Percentiles rank a stretch among this genome's conserved stretches.
These are phyloP conservation scores for Chaenogobius annularis DNA, from an alignment of 2,113 vertebrate species.

Conservation along the genomic window DNA sequence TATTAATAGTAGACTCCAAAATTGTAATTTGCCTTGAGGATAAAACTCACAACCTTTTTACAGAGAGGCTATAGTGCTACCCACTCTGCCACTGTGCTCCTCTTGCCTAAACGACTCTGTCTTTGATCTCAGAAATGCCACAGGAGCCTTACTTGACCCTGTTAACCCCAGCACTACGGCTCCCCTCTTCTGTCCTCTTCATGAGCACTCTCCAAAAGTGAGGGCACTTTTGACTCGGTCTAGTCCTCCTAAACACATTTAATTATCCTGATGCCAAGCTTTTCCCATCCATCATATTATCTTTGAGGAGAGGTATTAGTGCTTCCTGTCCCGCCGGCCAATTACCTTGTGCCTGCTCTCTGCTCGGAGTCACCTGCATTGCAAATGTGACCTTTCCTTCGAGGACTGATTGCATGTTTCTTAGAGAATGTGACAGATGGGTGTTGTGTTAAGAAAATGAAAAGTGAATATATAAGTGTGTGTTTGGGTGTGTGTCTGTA, in stretches of 20 bases:
- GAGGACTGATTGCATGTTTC: constrained; percentile 88
- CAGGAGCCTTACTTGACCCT: constrained; percentile 27
- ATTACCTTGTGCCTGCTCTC: constrained; percentile 85
- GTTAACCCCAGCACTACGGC: constrained; percentile 6
- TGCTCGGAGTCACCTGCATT: constrained; percentile 84
- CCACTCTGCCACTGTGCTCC: neutral
- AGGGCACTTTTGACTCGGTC: constrained; percentile 56
- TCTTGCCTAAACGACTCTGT: neutral
- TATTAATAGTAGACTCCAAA: no score
- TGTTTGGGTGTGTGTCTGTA: constrained; percentile 11
- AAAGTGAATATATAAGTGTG: constrained; percentile 25
- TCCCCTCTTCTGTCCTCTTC: constrained; percentile 17
- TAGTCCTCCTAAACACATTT: constrained; percentile 78
- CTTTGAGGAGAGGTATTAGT: constrained; percentile 82
- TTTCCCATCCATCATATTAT: constrained; percentile 84
- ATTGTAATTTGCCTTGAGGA: neutral
- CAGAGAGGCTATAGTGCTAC: neutral
- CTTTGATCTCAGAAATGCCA: constrained; percentile 37
- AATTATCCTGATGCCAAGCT: constrained; percentile 86
- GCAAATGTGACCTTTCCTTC: constrained; percentile 99
- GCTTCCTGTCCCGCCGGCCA: constrained; percentile 84
- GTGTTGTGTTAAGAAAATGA: constrained; percentile 49
- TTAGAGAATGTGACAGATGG: constrained; percentile 65
- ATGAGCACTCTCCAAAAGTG: constrained; percentile 65
- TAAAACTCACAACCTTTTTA: neutral